Conservation (phyloP, 1,140 invertebrate genomes). For the Mamestra configurata region DNA sequence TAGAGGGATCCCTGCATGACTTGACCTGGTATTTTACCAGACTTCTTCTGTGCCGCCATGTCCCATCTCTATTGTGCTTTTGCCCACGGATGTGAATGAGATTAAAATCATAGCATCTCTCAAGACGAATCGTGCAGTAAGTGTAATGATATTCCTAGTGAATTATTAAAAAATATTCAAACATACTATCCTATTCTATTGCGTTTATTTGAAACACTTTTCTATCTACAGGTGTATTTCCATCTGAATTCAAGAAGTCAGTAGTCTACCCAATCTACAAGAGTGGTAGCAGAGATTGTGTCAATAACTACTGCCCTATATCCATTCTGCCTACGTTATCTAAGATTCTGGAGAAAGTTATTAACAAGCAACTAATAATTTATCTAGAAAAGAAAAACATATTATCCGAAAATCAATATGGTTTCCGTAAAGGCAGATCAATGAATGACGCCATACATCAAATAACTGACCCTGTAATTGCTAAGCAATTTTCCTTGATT, state of each 20-base stretch:
- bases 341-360: no score
- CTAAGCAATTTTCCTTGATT: neutral
- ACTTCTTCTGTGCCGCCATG: neutral
- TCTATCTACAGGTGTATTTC: neutral
- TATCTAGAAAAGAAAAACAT: neutral
- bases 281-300: neutral
- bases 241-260: neutral
- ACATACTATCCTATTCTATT: neutral
- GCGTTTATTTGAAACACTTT: neutral
- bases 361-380: neutral
- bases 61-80: neutral
- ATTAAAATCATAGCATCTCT: neutral
- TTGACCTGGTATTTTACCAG: neutral
- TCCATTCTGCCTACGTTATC: no score
- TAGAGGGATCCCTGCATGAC: no score
- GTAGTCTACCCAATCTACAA: neutral
- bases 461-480: neutral
- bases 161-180: neutral
- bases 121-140: neutral
- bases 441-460: neutral
- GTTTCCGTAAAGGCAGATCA: neutral
- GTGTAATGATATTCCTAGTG: no score
- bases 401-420: no score
- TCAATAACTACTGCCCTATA: neutral
- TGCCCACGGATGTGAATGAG: neutral